phyloP scores from a whole-genome alignment of 2,113 vertebrate species.

The Crotophaga sulcirostris region DNA sequence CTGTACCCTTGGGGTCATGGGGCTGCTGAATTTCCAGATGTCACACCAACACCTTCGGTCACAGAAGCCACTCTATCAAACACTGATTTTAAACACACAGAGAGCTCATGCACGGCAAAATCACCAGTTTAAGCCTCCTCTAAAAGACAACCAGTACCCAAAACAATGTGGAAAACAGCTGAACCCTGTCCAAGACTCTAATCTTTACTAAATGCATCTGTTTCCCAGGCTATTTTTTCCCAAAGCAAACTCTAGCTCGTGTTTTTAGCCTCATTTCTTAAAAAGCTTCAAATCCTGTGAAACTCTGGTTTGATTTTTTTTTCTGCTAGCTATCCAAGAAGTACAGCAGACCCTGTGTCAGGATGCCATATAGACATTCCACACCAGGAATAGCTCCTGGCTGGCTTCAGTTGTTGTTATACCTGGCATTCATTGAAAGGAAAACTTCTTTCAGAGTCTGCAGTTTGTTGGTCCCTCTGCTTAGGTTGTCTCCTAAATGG shows the following conservation, averaged over 20 bases:
- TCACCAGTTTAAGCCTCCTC: not conserved
- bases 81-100: not conserved
- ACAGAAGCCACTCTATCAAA: no score
- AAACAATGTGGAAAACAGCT: not conserved
- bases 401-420: not conserved
- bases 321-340: not conserved
- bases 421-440: not conserved
- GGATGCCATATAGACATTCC: not conserved
- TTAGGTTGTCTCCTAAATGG: not conserved
- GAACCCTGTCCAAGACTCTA: not conserved
- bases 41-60: not conserved
- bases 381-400: accelerated
- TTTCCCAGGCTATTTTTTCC: not conserved
- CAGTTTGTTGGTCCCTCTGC: accelerated
- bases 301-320: not conserved
- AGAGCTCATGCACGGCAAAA: not conserved
- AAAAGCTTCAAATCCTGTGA: not conserved
- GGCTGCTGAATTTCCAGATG: not conserved
- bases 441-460: not conserved
- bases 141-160: not conserved
- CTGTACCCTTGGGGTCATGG: no score
- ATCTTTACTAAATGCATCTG: not conserved
- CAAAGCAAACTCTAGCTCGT: not conserved
- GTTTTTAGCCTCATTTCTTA: not conserved
- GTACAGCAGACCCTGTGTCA: not conserved